Evolutionary conservation across 1,140 invertebrate species (phyloP).

Genomic region (Drosophila watanabei): DNA sequence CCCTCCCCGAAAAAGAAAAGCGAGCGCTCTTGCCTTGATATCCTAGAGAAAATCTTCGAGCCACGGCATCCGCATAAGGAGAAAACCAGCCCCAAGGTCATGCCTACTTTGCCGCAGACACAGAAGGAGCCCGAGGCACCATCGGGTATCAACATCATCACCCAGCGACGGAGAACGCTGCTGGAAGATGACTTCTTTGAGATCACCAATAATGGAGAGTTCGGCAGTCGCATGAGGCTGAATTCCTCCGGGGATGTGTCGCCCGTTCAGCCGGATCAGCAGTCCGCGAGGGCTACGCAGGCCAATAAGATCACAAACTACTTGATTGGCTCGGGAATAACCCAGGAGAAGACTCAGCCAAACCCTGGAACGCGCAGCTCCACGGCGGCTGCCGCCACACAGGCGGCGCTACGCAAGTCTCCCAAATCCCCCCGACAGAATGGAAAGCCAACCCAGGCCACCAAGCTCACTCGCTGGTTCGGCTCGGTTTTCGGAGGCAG

Average conservation of each 20-base stretch:
- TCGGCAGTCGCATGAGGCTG: constrained; percentile 75
- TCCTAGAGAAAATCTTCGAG: constrained; percentile 79
- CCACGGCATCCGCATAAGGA: constrained; percentile 31
- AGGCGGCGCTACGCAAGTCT: constrained; percentile 65
- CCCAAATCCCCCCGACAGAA: constrained; percentile 50
- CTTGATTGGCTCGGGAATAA: constrained; percentile 60
- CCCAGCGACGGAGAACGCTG: constrained; percentile 39
- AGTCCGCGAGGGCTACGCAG: constrained; percentile 34
- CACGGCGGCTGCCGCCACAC: constrained; percentile 2
- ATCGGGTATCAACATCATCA: not conserved
- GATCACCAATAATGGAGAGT: constrained; percentile 79
- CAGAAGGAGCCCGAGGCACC: constrained; percentile 11
- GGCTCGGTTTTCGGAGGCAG: constrained; percentile 26
- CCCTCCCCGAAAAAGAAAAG: constrained; percentile 49
- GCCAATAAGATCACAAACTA: constrained; percentile 84
- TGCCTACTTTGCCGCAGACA: constrained; percentile 46
- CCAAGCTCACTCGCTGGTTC: constrained; percentile 82
- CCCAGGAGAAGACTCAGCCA: constrained; percentile 43
- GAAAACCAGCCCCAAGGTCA: constrained; percentile 27
- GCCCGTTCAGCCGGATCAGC: constrained; percentile 61
- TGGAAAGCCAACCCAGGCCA: constrained; percentile 62
- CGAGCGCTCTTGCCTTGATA: constrained; percentile 74
- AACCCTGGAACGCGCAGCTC: constrained; percentile 14
- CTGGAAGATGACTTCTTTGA: constrained; percentile 81
- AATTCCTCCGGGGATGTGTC: constrained; percentile 73